Percentiles rank a stretch among this genome's conserved stretches.
Evolutionary conservation across 2,888 invertebrate species (phyloP).

Genomic region (Mayetiola destructor): DNA sequence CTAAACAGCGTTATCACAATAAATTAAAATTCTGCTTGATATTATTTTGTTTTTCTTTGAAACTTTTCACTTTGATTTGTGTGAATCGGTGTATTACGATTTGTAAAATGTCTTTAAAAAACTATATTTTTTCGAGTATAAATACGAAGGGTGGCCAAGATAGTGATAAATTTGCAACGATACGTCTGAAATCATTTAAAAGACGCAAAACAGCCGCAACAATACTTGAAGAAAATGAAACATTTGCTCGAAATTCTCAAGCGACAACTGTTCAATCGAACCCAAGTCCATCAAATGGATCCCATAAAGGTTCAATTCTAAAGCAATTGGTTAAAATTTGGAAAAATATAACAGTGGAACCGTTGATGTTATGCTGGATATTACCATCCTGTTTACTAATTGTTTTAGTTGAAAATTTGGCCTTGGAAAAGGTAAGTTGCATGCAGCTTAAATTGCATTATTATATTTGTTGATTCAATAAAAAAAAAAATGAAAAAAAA

Average conservation of each 20-base stretch:
- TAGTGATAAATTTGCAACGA: background rate
- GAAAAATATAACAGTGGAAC: conserved; percentile 30
- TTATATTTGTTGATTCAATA: no score
- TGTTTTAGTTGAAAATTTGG: conserved; percentile 31
- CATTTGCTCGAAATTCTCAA: background rate
- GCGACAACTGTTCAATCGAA: background rate
- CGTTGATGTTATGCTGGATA: conserved; percentile 29
- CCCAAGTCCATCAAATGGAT: background rate
- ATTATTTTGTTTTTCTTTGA: no score
- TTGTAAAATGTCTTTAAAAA: conserved; percentile 15
- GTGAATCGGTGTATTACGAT: no score
- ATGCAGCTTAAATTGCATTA: no score
- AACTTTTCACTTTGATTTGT: no score
- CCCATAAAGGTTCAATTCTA: no score
- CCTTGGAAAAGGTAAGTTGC: conserved; percentile 29
- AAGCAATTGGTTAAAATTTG: conserved; percentile 17
- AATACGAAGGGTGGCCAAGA: conserved; percentile 7
- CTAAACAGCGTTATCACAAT: no score
- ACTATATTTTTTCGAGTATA: conserved; percentile 15
- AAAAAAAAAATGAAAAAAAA: no score
- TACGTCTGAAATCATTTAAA: background rate
- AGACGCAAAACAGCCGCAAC: background rate
- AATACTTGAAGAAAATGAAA: background rate
- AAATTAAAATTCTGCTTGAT: no score
- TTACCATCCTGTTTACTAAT: conserved; percentile 18